Base-by-base conservation (phyloP, 2,888 invertebrate species). In the Nymphalis urticae region DNA sequence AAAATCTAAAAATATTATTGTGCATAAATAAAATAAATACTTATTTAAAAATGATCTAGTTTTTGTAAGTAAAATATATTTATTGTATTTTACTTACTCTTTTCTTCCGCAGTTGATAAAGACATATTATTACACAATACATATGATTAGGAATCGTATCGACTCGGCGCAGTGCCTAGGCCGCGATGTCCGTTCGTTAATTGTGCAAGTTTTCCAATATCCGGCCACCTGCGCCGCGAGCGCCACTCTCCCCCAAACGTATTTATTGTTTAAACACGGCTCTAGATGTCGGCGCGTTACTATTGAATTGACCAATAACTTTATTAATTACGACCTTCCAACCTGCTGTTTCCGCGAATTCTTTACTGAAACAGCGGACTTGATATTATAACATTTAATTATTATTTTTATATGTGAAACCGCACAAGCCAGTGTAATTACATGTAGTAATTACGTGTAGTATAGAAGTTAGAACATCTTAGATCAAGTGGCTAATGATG, bases 151-250 rank as follows among this genome's bases (percentile, higher is more conserved):
- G 27, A 51, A 10, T 21, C 10, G 51, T 53, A 64, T 64, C 68
- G 71, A 68, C 17, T 62, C 36, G 7, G 10, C 27, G 10, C 10
- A 10, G n/a, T 51, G 27, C 53, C 48, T 21, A 48, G 19, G n/a
- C 62, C 64, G 48, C 58, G 64, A 47, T 64, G 69, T 66, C 78
- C 80, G 81, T 80, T 79, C 79, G 86, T 85, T 85, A 86, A 85
- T 83, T 82, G 82, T 74, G 78, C 82, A 88, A 88, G 88, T 88
- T 88, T 85, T 84, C 85, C 87, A 87, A 86, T 87, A 85, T 83
- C 79, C 66, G 77, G 77, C 79, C 88, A 88, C 88, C 88, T 88
- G 88, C 76, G 79, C 77, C 13, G 36, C 59, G 19, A 47, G 16
- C 56, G 9, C 48, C 54, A 13, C 24, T 59, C 48, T 24, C 75